Base-by-base conservation (phyloP, 2,113 vertebrate genomes). In the Sturnira hondurensis region DNA sequence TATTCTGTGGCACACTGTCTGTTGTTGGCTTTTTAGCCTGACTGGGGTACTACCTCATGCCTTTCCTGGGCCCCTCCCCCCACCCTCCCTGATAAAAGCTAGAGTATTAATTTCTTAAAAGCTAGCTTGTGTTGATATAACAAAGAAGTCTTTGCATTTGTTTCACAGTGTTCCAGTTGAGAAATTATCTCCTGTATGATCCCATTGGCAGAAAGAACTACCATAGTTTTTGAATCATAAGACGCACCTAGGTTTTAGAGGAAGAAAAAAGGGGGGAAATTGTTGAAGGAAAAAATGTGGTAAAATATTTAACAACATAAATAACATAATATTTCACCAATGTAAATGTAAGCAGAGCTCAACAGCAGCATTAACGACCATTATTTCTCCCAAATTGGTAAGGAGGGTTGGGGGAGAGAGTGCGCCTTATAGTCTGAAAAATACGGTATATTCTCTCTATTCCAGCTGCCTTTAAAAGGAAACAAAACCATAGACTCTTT, bases 61-160 rank as follows among this genome's bases (percentile, higher is more conserved):
- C 8, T 88, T 77, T 73, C 31, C n/a, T 43, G 83, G 15, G 36
- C n/a, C 31, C 45, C 5, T 2, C 22, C n/a, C 20, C 16, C 28
- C 33, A 52, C 33, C 56, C 33, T 50, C 33, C 56, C 43, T 12
- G 26, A 1, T n/a, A 38, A 38, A 93, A 74, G 47, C 33, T 91
- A 54, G 50, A 95, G 24, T 87, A 33, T 4, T 63, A 89, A 81
- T 19, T 86, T 89, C 84, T 96, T 52, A 96, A 94, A 78, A 93
- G 14, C n/a, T 89, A 73, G 38, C 61, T 87, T 71, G 28, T 52
- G 94, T 22, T 87, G 13, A 91, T 11, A 80, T n/a, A 92, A 14
- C 56, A 86, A 86, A 86, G 22, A 63, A 36, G 36, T 91, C 31
- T 92, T 78, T 63, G 8, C 12, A 20, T 28, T 82, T 86, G 36